Base-by-base conservation (phyloP, 1,140 invertebrate species). In the Penaeus vannamei region DNA sequence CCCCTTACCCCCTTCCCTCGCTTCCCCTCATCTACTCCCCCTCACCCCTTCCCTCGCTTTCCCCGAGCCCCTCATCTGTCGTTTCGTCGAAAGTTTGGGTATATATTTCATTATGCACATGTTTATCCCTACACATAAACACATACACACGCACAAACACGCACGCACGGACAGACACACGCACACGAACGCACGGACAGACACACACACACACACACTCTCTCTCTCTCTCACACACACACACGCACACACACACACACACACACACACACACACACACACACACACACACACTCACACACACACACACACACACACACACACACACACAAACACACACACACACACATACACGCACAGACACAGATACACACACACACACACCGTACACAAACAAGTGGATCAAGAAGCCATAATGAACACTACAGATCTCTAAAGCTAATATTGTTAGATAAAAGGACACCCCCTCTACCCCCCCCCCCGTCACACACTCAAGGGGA, bases 101-200 rank as follows among this genome's bases (percentile, higher is more conserved):
- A 42, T 42, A 42, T 42, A 42, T 42, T 4, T 42, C 36, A 7
- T 42, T 42, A 42, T 42, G 36, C 32, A 62, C 29, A 62, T 32
- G 23, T 64, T 4, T 64, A 83, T 83, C 53, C 59, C 53, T 83
- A 83, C 59, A 83, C 59, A 83, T 83, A 83, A 59, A 83, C 59
- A 83, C 59, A 83, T 83, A 83, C 59, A 59, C 59, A 83, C 59
- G 59, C 26, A 84, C 60, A 84, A 26, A 84, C 60, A 84, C 60
- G 60, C 60, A 84, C 59, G 61, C 42, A 46, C 46, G 53, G 53
- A 79, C 53, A 46, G 10, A 46, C n/a, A n/a, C n/a, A n/a, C n/a
- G n/a, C n/a, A n/a, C n/a, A n/a, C n/a, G n/a, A n/a, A 83, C 46
- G 62, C 60, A 83, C 60, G 62, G 10, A 83, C 46, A 61, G 26